Base-by-base conservation (phyloP, 2,797 vertebrate genomes). In the Yasuhikotakia modesta region DNA sequence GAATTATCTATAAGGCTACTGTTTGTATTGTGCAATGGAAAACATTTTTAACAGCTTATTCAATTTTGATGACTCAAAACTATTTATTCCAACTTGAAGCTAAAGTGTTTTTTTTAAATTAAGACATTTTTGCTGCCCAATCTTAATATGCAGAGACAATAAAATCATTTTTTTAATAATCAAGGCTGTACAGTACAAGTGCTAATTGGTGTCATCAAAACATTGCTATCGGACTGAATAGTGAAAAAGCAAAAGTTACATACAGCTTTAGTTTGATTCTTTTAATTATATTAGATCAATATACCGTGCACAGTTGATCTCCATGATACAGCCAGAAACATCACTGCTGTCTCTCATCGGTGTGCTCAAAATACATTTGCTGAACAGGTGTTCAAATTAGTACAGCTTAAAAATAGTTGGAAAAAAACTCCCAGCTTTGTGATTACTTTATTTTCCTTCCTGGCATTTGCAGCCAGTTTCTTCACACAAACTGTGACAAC, bases 311-410 rank as follows among this genome's bases (percentile, higher is more conserved):
- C 46, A 16, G 46, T 10, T 48, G 46, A 1, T 48, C 13, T 14
- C 1, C 5, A 48, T 48, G 14, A 48, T 14, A 46, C 13, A 48
- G 52, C 17, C n/a, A 21, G 19, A 53, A 5, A 53, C 16, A 17
- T 2, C 52, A 53, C 10, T 53, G 71, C 1, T 46, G 22, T 60
- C 55, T 30, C 70, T 46, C 8, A 43, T 71, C 11, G 11, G 17
- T 61, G 52, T 14, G 8, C 45, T 52, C 19, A 7, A 73, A 39
- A 73, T 39, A 64, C 4, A 73, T 73, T 1, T 52, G 14, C n/a
- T 12, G 39, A 73, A 73, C 45, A 52, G 58, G n/a, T 14, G 70
- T 73, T 73, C 22, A 61, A 13, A 32, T 73, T 32, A 63, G 45
- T 50, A 8, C 4, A 2, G n/a, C 27, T 52, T 35, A 50, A 63